Percentiles rank a stretch among this genome's conserved stretches.
Conservation (phyloP, 2,888 invertebrate species). For the Melieria omissa region DNA sequence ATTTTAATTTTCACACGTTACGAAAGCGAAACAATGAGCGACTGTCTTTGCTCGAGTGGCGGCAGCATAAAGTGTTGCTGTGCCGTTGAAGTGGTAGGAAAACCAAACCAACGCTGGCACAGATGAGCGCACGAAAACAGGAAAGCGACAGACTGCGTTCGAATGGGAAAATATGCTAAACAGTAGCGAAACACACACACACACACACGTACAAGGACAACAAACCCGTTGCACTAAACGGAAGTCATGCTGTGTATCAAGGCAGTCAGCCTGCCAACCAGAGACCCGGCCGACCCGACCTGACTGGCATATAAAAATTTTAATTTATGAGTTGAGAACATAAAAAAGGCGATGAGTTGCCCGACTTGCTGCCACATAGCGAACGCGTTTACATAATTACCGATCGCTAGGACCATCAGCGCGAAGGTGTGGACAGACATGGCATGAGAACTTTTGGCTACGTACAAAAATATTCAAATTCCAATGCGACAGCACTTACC, state of each 20-base stretch:
- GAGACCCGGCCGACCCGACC: neutral
- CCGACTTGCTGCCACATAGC: neutral
- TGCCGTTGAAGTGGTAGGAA: conserved; percentile 20
- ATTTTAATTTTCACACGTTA: conserved; percentile 31
- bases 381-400: conserved; percentile 10
- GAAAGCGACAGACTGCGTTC: conserved; percentile 1
- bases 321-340: conserved; percentile 34
- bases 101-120: conserved; percentile 7
- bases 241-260: conserved; percentile 39
- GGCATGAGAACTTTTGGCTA: neutral
- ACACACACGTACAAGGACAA: conserved; percentile 10
- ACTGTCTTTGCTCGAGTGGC: conserved; percentile 18
- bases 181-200: neutral
- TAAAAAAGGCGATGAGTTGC: neutral
- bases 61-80: conserved; percentile 21
- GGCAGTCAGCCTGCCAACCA: conserved; percentile 16
- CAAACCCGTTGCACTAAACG: conserved; percentile 38
- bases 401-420: neutral
- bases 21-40: conserved; percentile 21
- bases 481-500: conserved; percentile 10
- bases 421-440: neutral
- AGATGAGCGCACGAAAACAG: conserved; percentile 5
- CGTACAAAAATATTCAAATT: neutral
- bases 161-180: conserved; percentile 13
- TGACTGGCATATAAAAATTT: conserved; percentile 22